Base-by-base conservation (phyloP, 2,888 invertebrate species). In the Aphrophora alni region DNA sequence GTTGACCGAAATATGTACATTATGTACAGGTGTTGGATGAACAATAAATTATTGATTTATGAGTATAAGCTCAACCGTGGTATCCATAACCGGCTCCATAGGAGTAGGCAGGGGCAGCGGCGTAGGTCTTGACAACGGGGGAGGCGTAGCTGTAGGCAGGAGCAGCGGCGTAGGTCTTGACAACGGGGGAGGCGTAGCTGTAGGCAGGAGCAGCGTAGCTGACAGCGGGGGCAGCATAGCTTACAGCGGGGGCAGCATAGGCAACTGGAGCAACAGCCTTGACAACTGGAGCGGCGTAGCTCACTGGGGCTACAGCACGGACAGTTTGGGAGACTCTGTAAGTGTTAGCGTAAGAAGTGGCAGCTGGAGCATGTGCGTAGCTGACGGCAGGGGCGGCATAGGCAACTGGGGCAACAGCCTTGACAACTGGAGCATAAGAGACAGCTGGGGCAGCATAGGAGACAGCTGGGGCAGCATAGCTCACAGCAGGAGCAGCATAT, bases 121-220 rank as follows among this genome's bases (percentile, higher is more conserved):
- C 59, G 71, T 80, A 80, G 73, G 27, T 92, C 84, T 92, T 92
- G 84, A 92, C 92, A 83, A 92, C 92, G n/a, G n/a, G n/a, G n/a
- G n/a, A n/a, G n/a, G n/a, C n/a, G n/a, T n/a, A n/a, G n/a, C n/a
- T 24, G 59, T 77, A 90, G 90, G 88, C 87, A 88, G 92, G 90
- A 8, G 78, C 78, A 27, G 73, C 78, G 83, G 91, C 90, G 89
- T 92, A 92, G 85, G 92, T 92, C 84, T 92, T 92, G 84, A 92
- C 92, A 83, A 92, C 92, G 28, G 92, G 92, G 0, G 90, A 88
- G 28, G 90, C 90, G 26, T 33, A 14, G 28, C 21, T 69, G 59
- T n/a, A n/a, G 28, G 92, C 92, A 27, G 92, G 92, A 0, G 90
- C 88, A 27, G 90, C 90, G 26, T 33, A 14, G 28, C 21, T 69